phyloP scores from a whole-genome alignment of 2,113 vertebrate genomes.

The Anthoscopus minutus region DNA sequence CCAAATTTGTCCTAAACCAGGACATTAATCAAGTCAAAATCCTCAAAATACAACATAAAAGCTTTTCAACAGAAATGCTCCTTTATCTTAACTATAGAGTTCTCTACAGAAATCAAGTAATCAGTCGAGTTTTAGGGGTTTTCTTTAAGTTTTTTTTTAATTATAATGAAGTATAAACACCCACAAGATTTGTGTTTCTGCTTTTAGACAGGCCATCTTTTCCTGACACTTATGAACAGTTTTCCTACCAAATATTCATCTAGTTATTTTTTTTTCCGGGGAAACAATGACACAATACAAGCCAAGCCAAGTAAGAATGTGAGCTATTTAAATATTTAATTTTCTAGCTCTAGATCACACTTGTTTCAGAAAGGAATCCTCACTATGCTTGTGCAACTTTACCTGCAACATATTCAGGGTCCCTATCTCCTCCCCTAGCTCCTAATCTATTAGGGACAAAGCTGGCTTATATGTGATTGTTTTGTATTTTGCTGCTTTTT shows the following conservation, averaged over 20 bases:
- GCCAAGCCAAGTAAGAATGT: neutral
- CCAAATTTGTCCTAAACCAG: too few relatives aligned
- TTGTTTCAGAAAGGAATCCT: neutral
- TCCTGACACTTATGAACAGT: neutral
- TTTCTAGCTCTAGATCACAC: neutral
- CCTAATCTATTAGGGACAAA: neutral
- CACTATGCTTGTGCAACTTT: neutral
- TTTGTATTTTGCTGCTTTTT: neutral
- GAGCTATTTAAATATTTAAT: neutral
- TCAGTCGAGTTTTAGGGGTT: neutral
- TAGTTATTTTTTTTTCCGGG: neutral
- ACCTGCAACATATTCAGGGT: neutral
- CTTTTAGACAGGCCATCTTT: neutral
- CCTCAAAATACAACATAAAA: neutral
- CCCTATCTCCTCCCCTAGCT: neutral
- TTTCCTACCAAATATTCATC: neutral
- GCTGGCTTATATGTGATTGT: neutral
- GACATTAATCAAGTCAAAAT: neutral
- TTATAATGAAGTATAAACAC: neutral
- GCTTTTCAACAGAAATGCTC: neutral
- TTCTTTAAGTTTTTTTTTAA: neutral
- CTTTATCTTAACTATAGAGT: neutral
- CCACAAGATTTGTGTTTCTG: neutral
- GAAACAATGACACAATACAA: neutral
- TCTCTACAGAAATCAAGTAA: neutral